A percentile compares a stretch with the other conserved stretches of the same genome.
Conservation (phyloP, 2,888 invertebrate genomes). For the Machimus rusticus region DNA sequence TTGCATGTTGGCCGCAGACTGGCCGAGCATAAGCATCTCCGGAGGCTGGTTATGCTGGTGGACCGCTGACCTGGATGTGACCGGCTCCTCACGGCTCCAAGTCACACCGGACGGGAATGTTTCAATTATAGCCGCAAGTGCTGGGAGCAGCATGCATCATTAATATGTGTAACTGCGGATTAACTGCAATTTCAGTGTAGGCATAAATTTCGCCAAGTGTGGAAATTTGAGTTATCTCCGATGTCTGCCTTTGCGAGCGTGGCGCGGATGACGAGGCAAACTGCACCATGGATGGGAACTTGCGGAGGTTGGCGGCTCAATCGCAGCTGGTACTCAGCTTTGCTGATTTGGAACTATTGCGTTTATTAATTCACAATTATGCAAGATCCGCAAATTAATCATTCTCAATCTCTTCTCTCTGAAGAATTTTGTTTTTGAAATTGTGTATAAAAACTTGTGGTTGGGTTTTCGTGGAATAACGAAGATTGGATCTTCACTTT, state of each 20-base stretch:
- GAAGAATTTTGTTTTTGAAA: neutral
- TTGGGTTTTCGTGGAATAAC: neutral
- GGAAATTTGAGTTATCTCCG: neutral
- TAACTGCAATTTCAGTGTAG: neutral
- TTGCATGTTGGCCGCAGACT: neutral
- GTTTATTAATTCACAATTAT: neutral
- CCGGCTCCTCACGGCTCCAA: neutral
- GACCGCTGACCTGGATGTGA: neutral
- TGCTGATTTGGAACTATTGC: neutral
- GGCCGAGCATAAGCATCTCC: neutral
- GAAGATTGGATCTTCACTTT: neutral
- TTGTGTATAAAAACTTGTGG: neutral
- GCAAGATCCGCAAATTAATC: neutral
- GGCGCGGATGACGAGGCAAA: neutral
- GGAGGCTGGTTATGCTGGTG: neutral
- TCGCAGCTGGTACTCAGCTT: neutral
- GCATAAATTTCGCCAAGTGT: neutral
- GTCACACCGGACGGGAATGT: neutral
- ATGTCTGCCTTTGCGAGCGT: neutral
- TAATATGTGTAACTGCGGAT: neutral
- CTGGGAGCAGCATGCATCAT: neutral
- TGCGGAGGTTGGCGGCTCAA: neutral
- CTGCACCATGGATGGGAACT: neutral
- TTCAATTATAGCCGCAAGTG: neutral
- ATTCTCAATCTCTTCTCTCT: neutral